Evolutionary conservation across 2,888 invertebrate genomes (phyloP).

Genomic region (Plagodis dolabraria): DNA sequence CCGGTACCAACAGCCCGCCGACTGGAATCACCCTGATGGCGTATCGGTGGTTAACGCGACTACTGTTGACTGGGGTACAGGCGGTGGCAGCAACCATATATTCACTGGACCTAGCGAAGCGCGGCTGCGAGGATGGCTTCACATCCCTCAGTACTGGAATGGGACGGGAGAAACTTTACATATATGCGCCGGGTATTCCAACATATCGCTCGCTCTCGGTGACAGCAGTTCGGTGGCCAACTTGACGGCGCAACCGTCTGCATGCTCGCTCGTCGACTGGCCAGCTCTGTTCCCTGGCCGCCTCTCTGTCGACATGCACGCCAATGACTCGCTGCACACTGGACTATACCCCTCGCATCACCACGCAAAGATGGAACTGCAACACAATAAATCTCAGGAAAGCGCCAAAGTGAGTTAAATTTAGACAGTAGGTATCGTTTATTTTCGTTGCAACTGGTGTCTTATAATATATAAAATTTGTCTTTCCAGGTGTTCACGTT

Average conservation of each 20-base stretch:
- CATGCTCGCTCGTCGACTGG: slow-evolving; percentile 89
- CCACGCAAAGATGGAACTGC: slow-evolving; percentile 92
- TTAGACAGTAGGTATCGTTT: too few relatives aligned
- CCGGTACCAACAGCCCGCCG: slow-evolving; percentile 94
- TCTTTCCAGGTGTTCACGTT: slow-evolving; percentile 89
- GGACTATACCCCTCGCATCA: slow-evolving; percentile 87
- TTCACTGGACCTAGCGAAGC: slow-evolving; percentile 91
- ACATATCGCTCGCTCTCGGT: slow-evolving; percentile 87
- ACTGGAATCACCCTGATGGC: slow-evolving; percentile 94
- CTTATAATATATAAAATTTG: neutral
- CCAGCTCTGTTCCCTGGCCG: slow-evolving; percentile 87
- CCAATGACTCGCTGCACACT: slow-evolving; percentile 84
- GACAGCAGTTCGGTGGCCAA: slow-evolving; percentile 83
- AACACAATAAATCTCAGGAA: slow-evolving; percentile 89
- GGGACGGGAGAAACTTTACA: slow-evolving; percentile 88
- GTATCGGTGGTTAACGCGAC: slow-evolving; percentile 95
- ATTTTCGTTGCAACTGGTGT: too few relatives aligned
- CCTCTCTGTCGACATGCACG: slow-evolving; percentile 88
- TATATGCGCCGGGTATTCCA: slow-evolving; percentile 91
- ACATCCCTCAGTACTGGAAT: slow-evolving; percentile 91
- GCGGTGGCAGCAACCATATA: slow-evolving; percentile 87
- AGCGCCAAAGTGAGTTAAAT: slow-evolving; percentile 86
- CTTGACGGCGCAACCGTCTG: slow-evolving; percentile 88
- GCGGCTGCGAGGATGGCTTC: slow-evolving; percentile 91
- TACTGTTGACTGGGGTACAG: slow-evolving; percentile 91